Evolutionary conservation across 37 sponge, comb jelly and placozoan genomes (phyloP).

Genomic region (Spongia lamella): DNA sequence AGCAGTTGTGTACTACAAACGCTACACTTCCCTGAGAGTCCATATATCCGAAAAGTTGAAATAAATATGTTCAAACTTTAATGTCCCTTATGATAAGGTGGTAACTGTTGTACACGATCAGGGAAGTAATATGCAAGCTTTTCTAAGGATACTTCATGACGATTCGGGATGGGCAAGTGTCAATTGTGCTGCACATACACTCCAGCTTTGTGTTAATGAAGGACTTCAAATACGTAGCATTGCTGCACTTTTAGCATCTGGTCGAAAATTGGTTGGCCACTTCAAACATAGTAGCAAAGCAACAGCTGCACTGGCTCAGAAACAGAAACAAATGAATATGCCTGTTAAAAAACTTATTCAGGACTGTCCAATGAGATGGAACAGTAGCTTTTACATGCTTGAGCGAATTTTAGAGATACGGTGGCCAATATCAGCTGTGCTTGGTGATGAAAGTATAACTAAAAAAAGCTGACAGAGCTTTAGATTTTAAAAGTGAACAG

Average conservation of each 20-base stretch:
- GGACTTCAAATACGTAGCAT: constrained; percentile 8
- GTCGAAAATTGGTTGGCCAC: constrained; percentile 25
- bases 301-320: constrained; percentile 3
- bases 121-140: not conserved
- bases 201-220: constrained; percentile 9
- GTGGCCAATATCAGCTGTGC: not conserved
- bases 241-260: not conserved
- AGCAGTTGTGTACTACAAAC: constrained; percentile 11
- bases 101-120: not conserved
- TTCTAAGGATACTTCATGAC: not conserved
- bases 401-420: not conserved
- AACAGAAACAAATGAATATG: not conserved
- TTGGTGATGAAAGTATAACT: not conserved
- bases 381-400: constrained; percentile 1
- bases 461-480: too few species aligned
- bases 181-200: constrained; percentile 5
- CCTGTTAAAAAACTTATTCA: not conserved
- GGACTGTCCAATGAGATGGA: constrained; percentile 14
- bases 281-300: constrained; percentile 30
- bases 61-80: not conserved
- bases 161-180: constrained; percentile 13
- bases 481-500: too few species aligned
- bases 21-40: constrained; percentile 4
- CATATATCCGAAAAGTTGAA: constrained; percentile 5
- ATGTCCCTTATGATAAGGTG: not conserved